Evolutionary conservation across 2,888 invertebrate genomes (phyloP).

Genomic region (Spialia ferax): DNA sequence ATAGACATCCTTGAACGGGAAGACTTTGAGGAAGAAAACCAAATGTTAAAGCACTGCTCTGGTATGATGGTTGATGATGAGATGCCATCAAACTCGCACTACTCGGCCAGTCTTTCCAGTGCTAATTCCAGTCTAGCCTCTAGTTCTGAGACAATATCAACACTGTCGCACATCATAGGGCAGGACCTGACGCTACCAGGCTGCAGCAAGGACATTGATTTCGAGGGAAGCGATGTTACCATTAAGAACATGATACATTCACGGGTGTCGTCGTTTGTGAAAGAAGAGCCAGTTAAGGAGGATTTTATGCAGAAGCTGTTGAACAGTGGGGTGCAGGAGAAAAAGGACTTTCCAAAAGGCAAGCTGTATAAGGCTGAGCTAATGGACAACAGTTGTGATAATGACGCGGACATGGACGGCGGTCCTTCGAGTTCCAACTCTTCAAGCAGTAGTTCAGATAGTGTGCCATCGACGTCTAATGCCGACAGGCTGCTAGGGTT

Average conservation of each 20-base stretch:
- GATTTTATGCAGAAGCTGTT: slow-evolving; percentile 80
- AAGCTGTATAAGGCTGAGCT: slow-evolving; percentile 75
- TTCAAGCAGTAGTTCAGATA: slow-evolving; percentile 73
- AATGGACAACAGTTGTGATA: slow-evolving; percentile 59
- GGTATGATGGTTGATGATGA: slow-evolving; percentile 74
- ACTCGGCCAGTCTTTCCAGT: slow-evolving; percentile 69
- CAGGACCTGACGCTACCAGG: slow-evolving; percentile 72
- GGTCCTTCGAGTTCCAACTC: slow-evolving; percentile 75
- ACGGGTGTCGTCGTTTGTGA: slow-evolving; percentile 55
- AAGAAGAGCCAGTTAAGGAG: slow-evolving; percentile 62
- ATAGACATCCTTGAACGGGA: slow-evolving; percentile 79
- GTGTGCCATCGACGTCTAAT: slow-evolving; percentile 77
- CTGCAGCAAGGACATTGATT: slow-evolving; percentile 69
- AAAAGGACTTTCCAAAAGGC: slow-evolving; percentile 76
- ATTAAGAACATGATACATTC: slow-evolving; percentile 74
- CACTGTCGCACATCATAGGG: slow-evolving; percentile 62
- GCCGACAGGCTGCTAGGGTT: slow-evolving; percentile 77
- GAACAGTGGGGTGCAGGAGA: slow-evolving; percentile 69
- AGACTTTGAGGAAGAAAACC: slow-evolving; percentile 81
- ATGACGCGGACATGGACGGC: slow-evolving; percentile 59
- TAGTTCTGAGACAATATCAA: slow-evolving; percentile 77
- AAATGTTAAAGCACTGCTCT: slow-evolving; percentile 75
- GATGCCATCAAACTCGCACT: slow-evolving; percentile 60
- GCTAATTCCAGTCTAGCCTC: slow-evolving; percentile 74
- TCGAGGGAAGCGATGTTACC: slow-evolving; percentile 70